Conservation (phyloP, 2,888 invertebrate species). For the Galerucella pusilla region DNA sequence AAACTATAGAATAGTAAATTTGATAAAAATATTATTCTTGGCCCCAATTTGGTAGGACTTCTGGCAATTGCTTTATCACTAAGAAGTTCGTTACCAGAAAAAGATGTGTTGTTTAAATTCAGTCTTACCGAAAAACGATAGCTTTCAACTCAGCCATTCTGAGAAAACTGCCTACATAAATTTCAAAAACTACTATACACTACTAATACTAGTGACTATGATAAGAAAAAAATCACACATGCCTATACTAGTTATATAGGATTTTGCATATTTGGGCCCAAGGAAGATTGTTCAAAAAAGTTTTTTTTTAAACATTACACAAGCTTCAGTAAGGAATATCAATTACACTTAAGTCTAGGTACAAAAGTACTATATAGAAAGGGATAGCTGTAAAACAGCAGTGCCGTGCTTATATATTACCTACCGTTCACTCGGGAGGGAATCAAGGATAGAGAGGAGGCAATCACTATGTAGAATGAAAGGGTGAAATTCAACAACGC, state of each 20-base stretch:
- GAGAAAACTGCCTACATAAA: constrained; percentile 51
- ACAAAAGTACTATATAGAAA: constrained; percentile 53
- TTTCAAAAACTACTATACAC: constrained; percentile 54
- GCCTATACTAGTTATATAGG: constrained; percentile 63
- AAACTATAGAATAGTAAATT: constrained; percentile 13
- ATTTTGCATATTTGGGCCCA: constrained; percentile 65
- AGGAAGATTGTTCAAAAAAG: constrained; percentile 66
- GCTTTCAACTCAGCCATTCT: constrained; percentile 49
- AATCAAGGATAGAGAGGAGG: constrained; percentile 40
- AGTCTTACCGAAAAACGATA: constrained; percentile 66
- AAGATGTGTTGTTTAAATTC: constrained; percentile 65
- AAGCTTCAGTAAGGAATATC: constrained; percentile 59
- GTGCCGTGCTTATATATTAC: constrained; percentile 58
- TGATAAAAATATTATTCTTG: constrained; percentile 36
- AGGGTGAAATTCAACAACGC: constrained; percentile 27
- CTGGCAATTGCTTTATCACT: constrained; percentile 60
- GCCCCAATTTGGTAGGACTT: constrained; percentile 51
- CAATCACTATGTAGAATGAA: constrained; percentile 46
- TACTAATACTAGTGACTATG: constrained; percentile 65
- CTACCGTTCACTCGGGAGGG: constrained; percentile 45
- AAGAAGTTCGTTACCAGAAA: constrained; percentile 64
- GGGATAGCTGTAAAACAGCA: constrained; percentile 50
- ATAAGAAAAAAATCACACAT: constrained; percentile 66
- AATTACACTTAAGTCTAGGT: constrained; percentile 60
- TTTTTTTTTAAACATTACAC: constrained; percentile 55